Conservation (phyloP, 2,888 invertebrate genomes). For the Coenonympha glycerion region DNA sequence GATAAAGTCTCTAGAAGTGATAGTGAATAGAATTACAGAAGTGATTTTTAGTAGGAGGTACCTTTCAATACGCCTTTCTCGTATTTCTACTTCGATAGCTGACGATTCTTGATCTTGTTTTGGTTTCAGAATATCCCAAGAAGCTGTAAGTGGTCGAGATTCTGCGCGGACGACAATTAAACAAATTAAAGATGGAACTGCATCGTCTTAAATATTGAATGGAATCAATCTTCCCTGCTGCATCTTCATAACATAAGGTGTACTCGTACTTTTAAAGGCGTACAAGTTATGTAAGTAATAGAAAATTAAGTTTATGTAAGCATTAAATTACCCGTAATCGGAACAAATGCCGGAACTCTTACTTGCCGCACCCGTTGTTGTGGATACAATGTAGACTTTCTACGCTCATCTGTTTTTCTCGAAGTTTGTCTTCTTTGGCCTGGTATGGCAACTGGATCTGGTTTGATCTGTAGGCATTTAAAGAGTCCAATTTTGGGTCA, state of each 20-base stretch:
- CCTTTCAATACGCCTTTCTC: constrained; percentile 69
- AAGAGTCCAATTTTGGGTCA: no score
- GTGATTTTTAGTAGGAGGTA: constrained; percentile 5
- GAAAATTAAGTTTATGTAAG: no score
- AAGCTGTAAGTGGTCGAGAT: constrained; percentile 47
- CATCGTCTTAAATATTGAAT: no score
- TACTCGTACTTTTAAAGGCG: no score
- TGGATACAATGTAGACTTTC: constrained; percentile 39
- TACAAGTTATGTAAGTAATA: no score
- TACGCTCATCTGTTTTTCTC: constrained; percentile 40
- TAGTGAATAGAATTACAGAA: no score
- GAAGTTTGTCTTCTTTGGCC: constrained; percentile 29
- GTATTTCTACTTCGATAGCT: constrained; percentile 74
- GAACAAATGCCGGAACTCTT: constrained; percentile 47
- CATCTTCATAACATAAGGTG: no score
- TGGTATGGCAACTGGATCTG: constrained; percentile 33
- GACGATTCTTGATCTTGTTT: constrained; percentile 61
- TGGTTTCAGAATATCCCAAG: constrained; percentile 60
- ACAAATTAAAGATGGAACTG: no score
- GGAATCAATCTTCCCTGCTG: no score
- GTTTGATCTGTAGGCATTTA: constrained; percentile 61
- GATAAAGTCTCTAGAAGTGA: no score
- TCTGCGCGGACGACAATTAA: constrained; percentile 40
- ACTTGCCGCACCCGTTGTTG: constrained; percentile 43
- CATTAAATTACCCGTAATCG: constrained; percentile 55